phyloP scores from a whole-genome alignment of 2,888 invertebrate species.

The Pemphredon lugubris region DNA sequence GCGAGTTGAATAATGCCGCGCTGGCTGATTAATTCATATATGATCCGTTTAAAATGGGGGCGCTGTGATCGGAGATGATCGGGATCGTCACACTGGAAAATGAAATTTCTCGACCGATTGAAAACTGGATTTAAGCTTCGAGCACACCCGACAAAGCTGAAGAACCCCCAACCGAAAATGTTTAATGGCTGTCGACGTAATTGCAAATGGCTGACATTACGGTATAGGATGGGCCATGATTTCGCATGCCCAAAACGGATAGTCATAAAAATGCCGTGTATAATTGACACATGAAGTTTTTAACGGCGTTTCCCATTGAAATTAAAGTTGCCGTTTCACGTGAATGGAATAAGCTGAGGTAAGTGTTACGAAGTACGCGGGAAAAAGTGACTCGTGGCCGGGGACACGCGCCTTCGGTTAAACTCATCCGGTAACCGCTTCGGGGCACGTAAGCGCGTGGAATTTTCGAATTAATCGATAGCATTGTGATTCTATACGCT shows the following conservation, averaged over 20 bases:
- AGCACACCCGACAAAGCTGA: slow-evolving; percentile 3
- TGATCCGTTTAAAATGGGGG: too few species aligned
- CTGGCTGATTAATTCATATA: too few species aligned
- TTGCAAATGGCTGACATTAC: slow-evolving; percentile 73
- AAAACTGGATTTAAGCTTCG: not conserved
- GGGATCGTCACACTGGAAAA: too few species aligned
- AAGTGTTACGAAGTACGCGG: slow-evolving; percentile 56
- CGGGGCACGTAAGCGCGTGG: slow-evolving; percentile 47
- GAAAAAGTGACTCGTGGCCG: slow-evolving; percentile 56
- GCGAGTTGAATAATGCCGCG: too few species aligned
- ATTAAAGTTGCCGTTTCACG: slow-evolving; percentile 18
- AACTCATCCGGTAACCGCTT: slow-evolving; percentile 63
- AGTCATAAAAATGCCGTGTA: slow-evolving; percentile 39
- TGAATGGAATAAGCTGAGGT: slow-evolving; percentile 33
- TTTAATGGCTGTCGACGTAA: slow-evolving; percentile 54
- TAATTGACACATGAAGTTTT: slow-evolving; percentile 38
- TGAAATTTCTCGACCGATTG: too few species aligned
- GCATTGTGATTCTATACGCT: slow-evolving; percentile 34
- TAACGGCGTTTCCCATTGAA: slow-evolving; percentile 30
- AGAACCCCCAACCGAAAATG: slow-evolving; percentile 28
- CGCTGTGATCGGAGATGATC: too few species aligned
- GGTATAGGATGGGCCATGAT: slow-evolving; percentile 57
- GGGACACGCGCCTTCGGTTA: slow-evolving; percentile 60
- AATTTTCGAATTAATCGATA: slow-evolving; percentile 61
- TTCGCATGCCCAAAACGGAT: slow-evolving; percentile 47